Evolutionary conservation across 2,113 vertebrate species (phyloP), one percentile per base, ranked within the genome.

Genomic region (Butastur rufipennis): DNA sequence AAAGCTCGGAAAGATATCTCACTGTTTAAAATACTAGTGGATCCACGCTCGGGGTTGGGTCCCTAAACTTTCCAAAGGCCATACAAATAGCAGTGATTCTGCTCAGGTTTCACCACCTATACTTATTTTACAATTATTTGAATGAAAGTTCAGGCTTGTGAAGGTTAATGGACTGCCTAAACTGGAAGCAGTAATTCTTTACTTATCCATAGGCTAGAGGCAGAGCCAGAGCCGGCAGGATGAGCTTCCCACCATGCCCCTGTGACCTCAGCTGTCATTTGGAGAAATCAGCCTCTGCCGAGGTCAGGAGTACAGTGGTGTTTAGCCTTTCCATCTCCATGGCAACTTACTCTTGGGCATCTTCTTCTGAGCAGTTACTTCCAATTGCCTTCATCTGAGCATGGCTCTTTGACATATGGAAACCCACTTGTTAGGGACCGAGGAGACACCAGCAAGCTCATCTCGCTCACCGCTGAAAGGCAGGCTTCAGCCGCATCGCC

Each of bases 91-190:
- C 93, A 95, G 81, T 61, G 94, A 96, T 90, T 95, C 91, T 95
- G 80, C 79, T 85, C 78, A 66, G 93, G 93, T 93, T 97, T 78
- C 67, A 75, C 89, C 90, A 95, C 95, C 92, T 97, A 84, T 94
- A 89, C 96, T 97, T 95, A 96, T 86, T 96, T 97, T 94, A 91
- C 96, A 97, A 71, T 96, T 94, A 96, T 90, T 94, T 95, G 96
- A 97, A 95, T 91, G 88, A 92, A 96, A 94, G 95, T 95, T 97
- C 97, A 97, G 96, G 77, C 81, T 94, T 93, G 80, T 89, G 96
- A 97, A 98, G 97, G 97, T 98, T 98, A 98, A 98, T 97, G 97
- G 97, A 97, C 97, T 97, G 93, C 89, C 94, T 97, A 63, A 72
- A 72, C 81, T 92, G 91, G 90, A 97, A 96, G 89, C 85, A 96